Percentiles rank a stretch among this genome's conserved stretches.
Conservation (phyloP, 1,140 invertebrate genomes). For the Chrysomallon squamiferum region DNA sequence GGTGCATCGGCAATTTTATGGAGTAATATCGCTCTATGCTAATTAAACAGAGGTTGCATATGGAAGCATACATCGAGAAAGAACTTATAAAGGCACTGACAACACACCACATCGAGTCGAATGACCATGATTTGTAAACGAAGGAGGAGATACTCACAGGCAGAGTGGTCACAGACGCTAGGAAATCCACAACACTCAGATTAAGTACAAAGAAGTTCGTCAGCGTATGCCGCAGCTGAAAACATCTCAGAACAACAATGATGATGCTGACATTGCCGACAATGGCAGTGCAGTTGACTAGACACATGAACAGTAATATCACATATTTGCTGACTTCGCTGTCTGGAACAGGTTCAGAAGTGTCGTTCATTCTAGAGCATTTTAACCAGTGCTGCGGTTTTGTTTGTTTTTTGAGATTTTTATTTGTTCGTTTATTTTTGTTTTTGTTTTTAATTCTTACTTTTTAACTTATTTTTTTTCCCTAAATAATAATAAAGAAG, state of each 20-base stretch:
- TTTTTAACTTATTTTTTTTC: no score
- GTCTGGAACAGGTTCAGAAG: no score
- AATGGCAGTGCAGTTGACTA: neutral
- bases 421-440: no score
- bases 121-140: neutral
- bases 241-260: slow-evolving; percentile 10
- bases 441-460: no score
- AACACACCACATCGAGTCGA: neutral
- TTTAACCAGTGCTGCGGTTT: no score
- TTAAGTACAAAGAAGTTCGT: slow-evolving; percentile 23
- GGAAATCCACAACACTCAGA: slow-evolving; percentile 16
- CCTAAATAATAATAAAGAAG: no score
- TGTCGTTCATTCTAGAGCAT: no score
- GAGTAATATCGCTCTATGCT: slow-evolving; percentile 23
- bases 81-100: slow-evolving; percentile 10
- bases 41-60: slow-evolving; percentile 16
- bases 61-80: slow-evolving; percentile 16
- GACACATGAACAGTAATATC: neutral
- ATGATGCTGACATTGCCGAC: slow-evolving; percentile 11
- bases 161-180: slow-evolving; percentile 5
- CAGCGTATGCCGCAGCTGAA: slow-evolving; percentile 12
- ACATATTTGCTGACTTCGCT: no score
- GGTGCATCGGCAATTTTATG: slow-evolving; percentile 26
- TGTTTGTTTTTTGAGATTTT: no score
- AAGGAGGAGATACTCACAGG: slow-evolving; percentile 10